Conservation (phyloP, 2,113 vertebrate species). For the Gavia stellata region DNA sequence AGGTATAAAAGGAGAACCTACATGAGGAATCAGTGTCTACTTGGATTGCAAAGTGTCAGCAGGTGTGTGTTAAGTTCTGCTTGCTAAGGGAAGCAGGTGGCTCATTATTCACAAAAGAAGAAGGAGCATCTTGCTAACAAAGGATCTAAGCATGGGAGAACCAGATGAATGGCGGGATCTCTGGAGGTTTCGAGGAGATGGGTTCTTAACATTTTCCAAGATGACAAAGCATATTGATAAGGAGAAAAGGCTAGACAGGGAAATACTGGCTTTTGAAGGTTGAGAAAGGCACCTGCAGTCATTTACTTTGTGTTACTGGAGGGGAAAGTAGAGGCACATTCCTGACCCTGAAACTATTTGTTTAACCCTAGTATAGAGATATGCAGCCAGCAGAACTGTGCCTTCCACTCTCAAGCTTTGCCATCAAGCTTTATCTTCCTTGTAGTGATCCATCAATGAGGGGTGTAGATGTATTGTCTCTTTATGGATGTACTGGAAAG, state of each 20-base stretch:
- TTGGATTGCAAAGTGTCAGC: not conserved
- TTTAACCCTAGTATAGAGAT: not conserved
- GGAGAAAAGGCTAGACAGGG: not conserved
- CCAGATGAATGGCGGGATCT: not conserved
- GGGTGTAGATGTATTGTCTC: not conserved
- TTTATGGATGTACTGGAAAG: not conserved
- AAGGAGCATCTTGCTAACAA: not conserved
- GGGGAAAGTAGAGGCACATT: not conserved
- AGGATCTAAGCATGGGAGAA: not conserved
- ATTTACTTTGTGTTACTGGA: not conserved
- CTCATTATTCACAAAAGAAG: not conserved
- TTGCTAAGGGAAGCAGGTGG: not conserved
- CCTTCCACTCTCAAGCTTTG: not conserved
- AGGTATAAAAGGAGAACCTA: not conserved
- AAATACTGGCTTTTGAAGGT: not conserved
- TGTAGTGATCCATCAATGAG: not conserved
- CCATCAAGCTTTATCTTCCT: not conserved
- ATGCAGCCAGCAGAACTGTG: rapidly evolving
- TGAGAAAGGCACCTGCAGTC: not conserved
- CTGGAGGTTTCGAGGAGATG: not conserved
- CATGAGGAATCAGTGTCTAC: not conserved
- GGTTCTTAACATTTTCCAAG: not conserved
- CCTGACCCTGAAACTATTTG: not conserved
- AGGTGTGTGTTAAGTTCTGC: not conserved
- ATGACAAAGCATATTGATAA: not conserved